Evolutionary conservation across 2,113 vertebrate species (phyloP).

Genomic region (Spermophilus dauricus): DNA sequence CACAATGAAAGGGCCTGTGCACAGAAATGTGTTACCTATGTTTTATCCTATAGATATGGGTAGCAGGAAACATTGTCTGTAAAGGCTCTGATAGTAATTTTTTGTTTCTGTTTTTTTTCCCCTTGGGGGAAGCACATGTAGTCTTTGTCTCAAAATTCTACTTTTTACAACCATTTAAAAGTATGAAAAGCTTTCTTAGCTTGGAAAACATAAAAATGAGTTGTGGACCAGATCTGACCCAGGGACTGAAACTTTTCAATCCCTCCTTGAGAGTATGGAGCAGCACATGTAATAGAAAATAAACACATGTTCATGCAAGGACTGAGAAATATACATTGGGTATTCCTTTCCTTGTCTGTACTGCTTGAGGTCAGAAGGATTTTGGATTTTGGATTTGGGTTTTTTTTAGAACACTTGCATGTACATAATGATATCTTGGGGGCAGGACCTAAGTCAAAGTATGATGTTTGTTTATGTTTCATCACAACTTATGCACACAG

Average conservation of each 20-base stretch:
- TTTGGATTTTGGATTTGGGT: background rate
- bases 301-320: background rate
- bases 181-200: background rate
- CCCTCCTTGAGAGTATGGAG: background rate
- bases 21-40: background rate
- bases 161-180: conserved; percentile 10
- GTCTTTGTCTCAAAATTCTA: background rate
- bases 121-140: background rate
- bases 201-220: background rate
- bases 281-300: background rate
- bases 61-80: background rate
- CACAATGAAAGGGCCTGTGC: background rate
- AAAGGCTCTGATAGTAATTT: background rate
- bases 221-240: background rate
- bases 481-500: background rate
- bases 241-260: background rate
- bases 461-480: background rate
- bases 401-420: no score
- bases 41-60: background rate
- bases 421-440: background rate
- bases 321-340: background rate
- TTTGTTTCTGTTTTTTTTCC: background rate
- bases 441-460: background rate
- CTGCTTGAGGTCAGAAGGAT: background rate
- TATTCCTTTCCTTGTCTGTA: background rate